These are phyloP conservation scores for Apodemus sylvaticus DNA, from an alignment of 2,113 vertebrate genomes.

Conservation along the genomic window DNA sequence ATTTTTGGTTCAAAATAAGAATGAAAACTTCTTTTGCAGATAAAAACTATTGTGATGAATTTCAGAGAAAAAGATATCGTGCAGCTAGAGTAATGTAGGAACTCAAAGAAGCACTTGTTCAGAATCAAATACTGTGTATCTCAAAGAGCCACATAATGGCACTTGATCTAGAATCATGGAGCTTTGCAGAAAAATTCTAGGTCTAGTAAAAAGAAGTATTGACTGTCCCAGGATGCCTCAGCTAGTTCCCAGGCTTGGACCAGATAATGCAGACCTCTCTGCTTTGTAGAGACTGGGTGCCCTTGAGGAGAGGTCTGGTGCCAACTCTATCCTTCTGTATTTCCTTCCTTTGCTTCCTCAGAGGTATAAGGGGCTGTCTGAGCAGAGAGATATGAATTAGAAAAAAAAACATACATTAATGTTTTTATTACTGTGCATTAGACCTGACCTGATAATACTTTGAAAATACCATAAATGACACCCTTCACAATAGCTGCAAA, in stretches of 20 bases:
- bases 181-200: background rate
- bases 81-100: background rate
- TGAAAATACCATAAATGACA: background rate
- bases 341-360: background rate
- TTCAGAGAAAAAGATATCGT: background rate
- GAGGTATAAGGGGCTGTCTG: background rate
- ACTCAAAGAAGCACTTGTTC: background rate
- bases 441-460: background rate
- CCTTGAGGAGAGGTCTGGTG: background rate
- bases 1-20: background rate
- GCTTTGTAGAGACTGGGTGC: no score
- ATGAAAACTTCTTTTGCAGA: background rate
- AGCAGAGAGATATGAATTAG: background rate
- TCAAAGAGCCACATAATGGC: background rate
- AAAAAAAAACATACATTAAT: background rate
- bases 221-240: background rate
- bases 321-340: background rate
- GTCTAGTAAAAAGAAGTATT: background rate
- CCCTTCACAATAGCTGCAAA: no score
- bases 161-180: background rate
- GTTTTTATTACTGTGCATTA: background rate
- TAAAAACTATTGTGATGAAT: background rate
- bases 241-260: background rate
- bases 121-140: background rate
- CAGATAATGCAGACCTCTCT: background rate